These are phyloP conservation scores for Oncorhynchus tshawytscha DNA, from an alignment of 2,113 vertebrate species.

Conservation along the genomic window DNA sequence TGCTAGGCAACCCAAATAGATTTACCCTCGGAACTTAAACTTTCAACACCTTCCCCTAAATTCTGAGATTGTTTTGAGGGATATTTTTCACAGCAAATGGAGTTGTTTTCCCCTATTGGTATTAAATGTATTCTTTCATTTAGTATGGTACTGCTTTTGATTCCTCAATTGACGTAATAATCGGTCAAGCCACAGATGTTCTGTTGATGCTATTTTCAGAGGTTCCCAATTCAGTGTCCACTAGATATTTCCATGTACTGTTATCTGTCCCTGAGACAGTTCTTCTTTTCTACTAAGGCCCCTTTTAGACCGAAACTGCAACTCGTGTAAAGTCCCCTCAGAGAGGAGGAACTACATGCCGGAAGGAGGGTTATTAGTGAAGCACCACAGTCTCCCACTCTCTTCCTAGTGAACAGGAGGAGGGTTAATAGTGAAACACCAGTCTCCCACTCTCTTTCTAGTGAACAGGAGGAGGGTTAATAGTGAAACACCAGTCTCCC, in stretches of 20 bases:
- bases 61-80: neutral
- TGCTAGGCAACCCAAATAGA: slow-evolving; percentile 10
- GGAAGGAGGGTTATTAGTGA: neutral
- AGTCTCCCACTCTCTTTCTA: too few relatives aligned
- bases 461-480: too few relatives aligned
- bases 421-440: too few relatives aligned
- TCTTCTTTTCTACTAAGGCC: neutral
- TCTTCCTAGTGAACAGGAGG: too few relatives aligned
- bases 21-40: neutral
- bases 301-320: neutral
- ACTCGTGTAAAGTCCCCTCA: slow-evolving; percentile 6
- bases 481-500: too few relatives aligned
- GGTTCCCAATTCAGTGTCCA: neutral
- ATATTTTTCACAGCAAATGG: neutral
- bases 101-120: neutral
- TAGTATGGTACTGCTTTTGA: too few relatives aligned
- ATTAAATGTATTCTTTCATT: neutral
- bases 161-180: too few relatives aligned
- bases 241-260: neutral
- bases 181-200: too few relatives aligned
- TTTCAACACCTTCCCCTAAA: neutral
- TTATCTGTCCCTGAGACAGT: neutral
- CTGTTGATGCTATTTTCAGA: slow-evolving; percentile 12
- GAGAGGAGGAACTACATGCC: neutral
- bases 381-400: too few relatives aligned